These are phyloP conservation scores for Hydrozoanthus gracilis DNA, from an alignment of 92 coral and sea anemone species.

Conservation along the genomic window DNA sequence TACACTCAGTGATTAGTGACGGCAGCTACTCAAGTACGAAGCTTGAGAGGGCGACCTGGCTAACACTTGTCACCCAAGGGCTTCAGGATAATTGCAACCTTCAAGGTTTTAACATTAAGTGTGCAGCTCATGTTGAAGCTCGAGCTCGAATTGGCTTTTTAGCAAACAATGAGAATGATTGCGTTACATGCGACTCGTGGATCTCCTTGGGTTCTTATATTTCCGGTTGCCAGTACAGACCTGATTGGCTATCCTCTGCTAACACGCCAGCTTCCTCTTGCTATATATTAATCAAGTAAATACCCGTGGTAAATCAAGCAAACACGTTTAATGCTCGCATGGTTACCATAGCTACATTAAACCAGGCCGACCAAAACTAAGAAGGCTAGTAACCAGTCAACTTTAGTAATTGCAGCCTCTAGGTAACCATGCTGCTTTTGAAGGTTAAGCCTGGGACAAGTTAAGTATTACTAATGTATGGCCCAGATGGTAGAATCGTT, in stretches of 20 bases:
- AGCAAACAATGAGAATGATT: not conserved
- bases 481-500: no score
- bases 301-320: no score
- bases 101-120: conserved; percentile 6
- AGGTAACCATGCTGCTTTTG: no score
- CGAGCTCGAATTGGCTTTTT: conserved; percentile 1
- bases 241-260: not conserved
- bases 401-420: no score
- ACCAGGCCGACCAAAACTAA: no score
- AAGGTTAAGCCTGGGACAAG: no score
- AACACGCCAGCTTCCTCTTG: not conserved
- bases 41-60: not conserved
- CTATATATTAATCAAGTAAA: not conserved
- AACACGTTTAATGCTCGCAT: no score
- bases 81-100: not conserved
- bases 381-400: no score
- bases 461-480: no score
- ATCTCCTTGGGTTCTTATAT: not conserved
- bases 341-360: no score
- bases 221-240: not conserved
- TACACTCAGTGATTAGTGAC: conserved; percentile 3
- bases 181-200: not conserved
- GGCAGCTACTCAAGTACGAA: not conserved
- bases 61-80: not conserved
- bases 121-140: not conserved